Conservation (phyloP, 2,113 vertebrate genomes). For the Brachypteracias leptosomus region DNA sequence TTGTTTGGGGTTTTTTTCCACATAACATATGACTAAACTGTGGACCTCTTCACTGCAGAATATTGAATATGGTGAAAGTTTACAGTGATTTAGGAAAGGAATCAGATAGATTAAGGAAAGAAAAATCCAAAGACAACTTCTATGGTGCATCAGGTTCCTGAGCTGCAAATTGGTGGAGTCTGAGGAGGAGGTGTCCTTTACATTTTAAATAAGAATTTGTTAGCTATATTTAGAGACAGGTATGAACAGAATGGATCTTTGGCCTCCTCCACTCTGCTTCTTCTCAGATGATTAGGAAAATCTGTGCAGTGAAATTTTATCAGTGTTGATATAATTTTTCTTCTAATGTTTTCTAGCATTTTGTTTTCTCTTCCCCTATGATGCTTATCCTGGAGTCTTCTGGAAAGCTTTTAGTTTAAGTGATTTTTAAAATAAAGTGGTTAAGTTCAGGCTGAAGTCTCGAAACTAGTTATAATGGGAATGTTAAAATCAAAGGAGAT, state of each 20-base stretch:
- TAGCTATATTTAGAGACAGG: background rate
- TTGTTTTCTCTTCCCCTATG: background rate
- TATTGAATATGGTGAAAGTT: background rate
- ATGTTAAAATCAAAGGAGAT: background rate
- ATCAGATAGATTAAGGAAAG: background rate
- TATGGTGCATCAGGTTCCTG: background rate
- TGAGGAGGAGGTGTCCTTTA: background rate
- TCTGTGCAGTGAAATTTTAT: background rate
- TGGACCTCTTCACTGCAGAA: background rate
- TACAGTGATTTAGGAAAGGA: background rate
- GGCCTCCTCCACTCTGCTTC: background rate
- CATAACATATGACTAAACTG: background rate
- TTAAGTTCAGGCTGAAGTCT: background rate
- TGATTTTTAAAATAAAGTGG: background rate
- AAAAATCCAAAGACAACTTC: background rate
- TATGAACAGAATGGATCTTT: background rate
- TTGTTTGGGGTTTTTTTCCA: too few species aligned
- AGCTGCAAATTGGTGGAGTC: background rate
- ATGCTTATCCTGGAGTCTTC: background rate
- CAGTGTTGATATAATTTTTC: background rate
- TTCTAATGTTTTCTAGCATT: background rate
- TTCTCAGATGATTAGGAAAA: background rate
- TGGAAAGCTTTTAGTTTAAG: background rate
- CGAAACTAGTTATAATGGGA: background rate
- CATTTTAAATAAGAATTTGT: background rate